Percentiles rank a stretch among this genome's conserved stretches.
Conservation (phyloP, 2,113 vertebrate genomes). For the Mustelus asterias region DNA sequence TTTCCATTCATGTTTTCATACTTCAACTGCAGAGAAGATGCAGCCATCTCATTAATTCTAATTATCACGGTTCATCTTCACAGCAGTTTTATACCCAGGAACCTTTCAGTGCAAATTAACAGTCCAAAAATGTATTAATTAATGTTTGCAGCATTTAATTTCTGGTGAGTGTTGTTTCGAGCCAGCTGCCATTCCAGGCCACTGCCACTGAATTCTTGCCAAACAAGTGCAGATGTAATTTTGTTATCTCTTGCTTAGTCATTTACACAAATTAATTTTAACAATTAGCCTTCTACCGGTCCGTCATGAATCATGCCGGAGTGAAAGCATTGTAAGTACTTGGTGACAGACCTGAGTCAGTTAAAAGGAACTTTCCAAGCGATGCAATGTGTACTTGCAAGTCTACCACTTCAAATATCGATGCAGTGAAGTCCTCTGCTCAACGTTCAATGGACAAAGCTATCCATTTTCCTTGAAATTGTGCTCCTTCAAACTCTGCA, state of each 20-base stretch:
- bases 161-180: slow-evolving; percentile 80
- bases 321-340: slow-evolving; percentile 65
- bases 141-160: slow-evolving; percentile 96
- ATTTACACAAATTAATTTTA: slow-evolving; percentile 97
- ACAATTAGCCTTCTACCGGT: slow-evolving; percentile 95
- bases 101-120: slow-evolving; percentile 88
- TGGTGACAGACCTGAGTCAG: slow-evolving; percentile 70
- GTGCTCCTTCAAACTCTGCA: neutral
- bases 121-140: slow-evolving; percentile 93
- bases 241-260: slow-evolving; percentile 98
- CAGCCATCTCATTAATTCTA: slow-evolving; percentile 85
- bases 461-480: neutral
- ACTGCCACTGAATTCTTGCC: slow-evolving; percentile 81
- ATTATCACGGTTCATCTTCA: slow-evolving; percentile 79
- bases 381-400: slow-evolving; percentile 49
- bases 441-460: slow-evolving; percentile 19
- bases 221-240: slow-evolving; percentile 97
- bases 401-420: neutral
- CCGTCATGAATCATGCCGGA: slow-evolving; percentile 90
- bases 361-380: slow-evolving; percentile 58
- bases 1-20: slow-evolving; percentile 71
- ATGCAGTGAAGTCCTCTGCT: neutral
- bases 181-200: slow-evolving; percentile 87
- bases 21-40: slow-evolving; percentile 75
- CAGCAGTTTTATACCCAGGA: slow-evolving; percentile 74